A percentile compares a stretch with the other conserved stretches of the same genome.
Conservation (phyloP, 2,113 vertebrate species). For the Parus major region DNA sequence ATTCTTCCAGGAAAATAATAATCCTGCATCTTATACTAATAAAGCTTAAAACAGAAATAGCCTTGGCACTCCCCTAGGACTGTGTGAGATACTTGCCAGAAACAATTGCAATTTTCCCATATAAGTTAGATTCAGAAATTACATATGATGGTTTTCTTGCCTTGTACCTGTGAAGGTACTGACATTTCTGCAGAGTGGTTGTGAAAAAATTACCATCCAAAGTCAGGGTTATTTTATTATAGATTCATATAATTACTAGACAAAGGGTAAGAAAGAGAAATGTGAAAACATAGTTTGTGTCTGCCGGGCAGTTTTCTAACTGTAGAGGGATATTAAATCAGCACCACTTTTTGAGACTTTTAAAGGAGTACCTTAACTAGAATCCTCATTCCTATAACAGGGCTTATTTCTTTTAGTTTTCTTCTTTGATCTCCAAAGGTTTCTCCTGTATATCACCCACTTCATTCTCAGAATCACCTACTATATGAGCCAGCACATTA, state of each 20-base stretch:
- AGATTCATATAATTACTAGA: background rate
- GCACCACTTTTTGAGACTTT: background rate
- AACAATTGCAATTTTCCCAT: background rate
- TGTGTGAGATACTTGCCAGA: background rate
- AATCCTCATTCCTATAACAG: background rate
- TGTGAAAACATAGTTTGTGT: fast-evolving
- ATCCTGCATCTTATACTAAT: background rate
- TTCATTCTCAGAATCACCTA: background rate
- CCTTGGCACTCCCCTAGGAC: background rate
- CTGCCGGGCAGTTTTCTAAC: background rate
- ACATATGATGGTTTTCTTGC: background rate
- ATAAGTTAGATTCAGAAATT: background rate
- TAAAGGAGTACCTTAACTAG: background rate
- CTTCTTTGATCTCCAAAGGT: background rate
- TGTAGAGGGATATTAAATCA: background rate
- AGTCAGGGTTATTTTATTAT: background rate
- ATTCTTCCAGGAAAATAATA: conserved; percentile 22
- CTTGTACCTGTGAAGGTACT: background rate
- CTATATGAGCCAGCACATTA: background rate
- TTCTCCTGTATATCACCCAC: background rate
- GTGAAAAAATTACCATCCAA: background rate
- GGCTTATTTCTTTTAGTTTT: background rate
- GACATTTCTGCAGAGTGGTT: background rate
- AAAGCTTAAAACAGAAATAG: conserved; percentile 12
- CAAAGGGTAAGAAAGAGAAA: background rate